Percentiles rank a stretch among this genome's conserved stretches.
These are phyloP conservation scores for Microtus agrestis DNA, from an alignment of 2,797 vertebrate species.

Conservation along the genomic window DNA sequence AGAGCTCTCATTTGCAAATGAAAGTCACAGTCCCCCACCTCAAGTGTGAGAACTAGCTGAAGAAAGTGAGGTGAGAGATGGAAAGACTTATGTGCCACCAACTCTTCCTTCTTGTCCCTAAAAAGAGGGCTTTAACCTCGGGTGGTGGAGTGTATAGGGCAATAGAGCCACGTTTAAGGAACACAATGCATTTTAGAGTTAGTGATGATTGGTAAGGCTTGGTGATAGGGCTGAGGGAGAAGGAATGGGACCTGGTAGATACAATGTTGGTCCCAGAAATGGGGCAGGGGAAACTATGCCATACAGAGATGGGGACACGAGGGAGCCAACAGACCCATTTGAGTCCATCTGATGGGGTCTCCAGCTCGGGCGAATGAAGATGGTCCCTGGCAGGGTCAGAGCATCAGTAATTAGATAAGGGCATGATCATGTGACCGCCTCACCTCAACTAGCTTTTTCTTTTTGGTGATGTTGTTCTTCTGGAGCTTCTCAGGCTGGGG, in stretches of 20 bases:
- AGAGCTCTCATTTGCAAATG: not conserved
- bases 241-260: not conserved
- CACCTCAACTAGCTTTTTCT: constrained; percentile 96
- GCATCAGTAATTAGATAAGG: not conserved
- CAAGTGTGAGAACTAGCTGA: not conserved
- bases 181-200: not conserved
- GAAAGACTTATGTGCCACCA: rapidly evolving
- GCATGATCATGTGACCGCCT: constrained; percentile 60
- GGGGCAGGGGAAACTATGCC: no score
- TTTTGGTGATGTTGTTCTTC: constrained; percentile 95
- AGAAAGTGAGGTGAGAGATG: not conserved
- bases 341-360: no score
- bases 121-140: not conserved
- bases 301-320: not conserved
- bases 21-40: not conserved
- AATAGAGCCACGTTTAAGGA: not conserved
- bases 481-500: constrained; percentile 97
- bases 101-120: not conserved
- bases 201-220: not conserved
- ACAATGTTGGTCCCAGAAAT: not conserved
- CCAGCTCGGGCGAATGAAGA: not conserved
- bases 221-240: not conserved
- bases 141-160: not conserved
- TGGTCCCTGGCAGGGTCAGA: not conserved
- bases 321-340: not conserved